phyloP scores from a whole-genome alignment of 2,113 vertebrate species.

The Gallinago undulata region DNA sequence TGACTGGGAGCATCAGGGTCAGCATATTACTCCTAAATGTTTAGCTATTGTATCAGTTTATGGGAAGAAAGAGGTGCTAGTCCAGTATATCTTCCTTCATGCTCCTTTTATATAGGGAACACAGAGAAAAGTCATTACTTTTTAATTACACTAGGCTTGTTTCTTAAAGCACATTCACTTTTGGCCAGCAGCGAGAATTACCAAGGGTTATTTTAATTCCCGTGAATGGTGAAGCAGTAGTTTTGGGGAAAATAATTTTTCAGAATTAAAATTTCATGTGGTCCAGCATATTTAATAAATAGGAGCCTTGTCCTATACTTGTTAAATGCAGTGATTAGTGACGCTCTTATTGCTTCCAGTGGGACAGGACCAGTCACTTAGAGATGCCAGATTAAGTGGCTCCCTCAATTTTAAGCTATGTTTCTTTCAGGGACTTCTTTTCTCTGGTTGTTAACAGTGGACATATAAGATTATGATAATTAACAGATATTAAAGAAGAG shows the following conservation, averaged over 20 bases:
- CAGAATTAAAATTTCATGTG: conserved; percentile 20
- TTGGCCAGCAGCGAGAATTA: conserved; percentile 4
- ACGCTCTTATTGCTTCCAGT: background rate
- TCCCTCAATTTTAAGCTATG: background rate
- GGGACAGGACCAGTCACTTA: background rate
- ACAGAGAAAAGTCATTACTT: conserved; percentile 33
- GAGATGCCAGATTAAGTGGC: background rate
- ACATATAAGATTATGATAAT: background rate
- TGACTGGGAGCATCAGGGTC: conserved; percentile 19
- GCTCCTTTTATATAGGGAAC: background rate
- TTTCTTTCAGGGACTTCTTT: background rate
- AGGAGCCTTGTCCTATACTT: background rate
- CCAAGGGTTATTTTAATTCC: background rate
- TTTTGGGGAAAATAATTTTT: conserved; percentile 19
- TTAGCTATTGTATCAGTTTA: conserved; percentile 45
- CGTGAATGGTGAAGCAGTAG: background rate
- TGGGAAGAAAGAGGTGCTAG: background rate
- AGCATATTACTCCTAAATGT: conserved; percentile 49
- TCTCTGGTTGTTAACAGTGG: background rate
- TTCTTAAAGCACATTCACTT: background rate
- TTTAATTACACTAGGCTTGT: conserved; percentile 32
- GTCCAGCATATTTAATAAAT: conserved; percentile 7
- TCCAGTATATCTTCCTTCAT: background rate
- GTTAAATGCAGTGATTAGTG: background rate
- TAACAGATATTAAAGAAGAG: background rate